Percentiles rank a stretch among this genome's conserved stretches.
phyloP scores from a whole-genome alignment of 2,888 invertebrate genomes.

The Halictus quadricinctus region DNA sequence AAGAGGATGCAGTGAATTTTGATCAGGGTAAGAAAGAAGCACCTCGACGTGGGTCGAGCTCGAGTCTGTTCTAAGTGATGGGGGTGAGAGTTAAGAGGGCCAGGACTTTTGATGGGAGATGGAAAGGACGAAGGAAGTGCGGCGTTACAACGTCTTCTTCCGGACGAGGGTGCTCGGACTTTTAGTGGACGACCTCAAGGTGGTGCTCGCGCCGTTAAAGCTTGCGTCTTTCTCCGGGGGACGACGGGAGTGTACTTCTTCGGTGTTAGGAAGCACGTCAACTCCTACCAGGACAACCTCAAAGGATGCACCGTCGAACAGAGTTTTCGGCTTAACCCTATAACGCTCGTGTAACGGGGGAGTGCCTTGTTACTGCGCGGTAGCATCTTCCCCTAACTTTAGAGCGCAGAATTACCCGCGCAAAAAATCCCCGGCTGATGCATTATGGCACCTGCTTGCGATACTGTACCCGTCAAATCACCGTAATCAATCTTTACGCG shows the following conservation, averaged over 20 bases:
- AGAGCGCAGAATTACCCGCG: background rate
- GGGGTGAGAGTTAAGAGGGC: background rate
- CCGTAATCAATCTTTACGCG: background rate
- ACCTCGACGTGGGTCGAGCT: background rate
- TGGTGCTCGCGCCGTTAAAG: background rate
- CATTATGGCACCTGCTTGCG: background rate
- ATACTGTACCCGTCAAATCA: background rate
- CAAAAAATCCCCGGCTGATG: background rate
- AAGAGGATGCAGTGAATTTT: background rate
- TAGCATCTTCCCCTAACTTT: background rate
- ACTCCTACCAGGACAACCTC: background rate
- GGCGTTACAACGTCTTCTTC: background rate
- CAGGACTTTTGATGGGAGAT: background rate
- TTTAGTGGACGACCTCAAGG: background rate
- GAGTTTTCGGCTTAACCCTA: constrained; percentile 2
- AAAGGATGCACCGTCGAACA: constrained; percentile 3
- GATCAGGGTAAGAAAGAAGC: background rate
- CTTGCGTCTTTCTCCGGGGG: background rate
- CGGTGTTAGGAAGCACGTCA: background rate
- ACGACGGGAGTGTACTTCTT: background rate
- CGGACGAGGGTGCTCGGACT: background rate
- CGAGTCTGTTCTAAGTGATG: background rate
- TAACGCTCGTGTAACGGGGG: background rate
- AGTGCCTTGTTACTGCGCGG: background rate
- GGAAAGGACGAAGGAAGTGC: background rate